These are phyloP conservation scores for Spodoptera picta DNA, from an alignment of 2,888 invertebrate genomes.

Conservation along the genomic window DNA sequence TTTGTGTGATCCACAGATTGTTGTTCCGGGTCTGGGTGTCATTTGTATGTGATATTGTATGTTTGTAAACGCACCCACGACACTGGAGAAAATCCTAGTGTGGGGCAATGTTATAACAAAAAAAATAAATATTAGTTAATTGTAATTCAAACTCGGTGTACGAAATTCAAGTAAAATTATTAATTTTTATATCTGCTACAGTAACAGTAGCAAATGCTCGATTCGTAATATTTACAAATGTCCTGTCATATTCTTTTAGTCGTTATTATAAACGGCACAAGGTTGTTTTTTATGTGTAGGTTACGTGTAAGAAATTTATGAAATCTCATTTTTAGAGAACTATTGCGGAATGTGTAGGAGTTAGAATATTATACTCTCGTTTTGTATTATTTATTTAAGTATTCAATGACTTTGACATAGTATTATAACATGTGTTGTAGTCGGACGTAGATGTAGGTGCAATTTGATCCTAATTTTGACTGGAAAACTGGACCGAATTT, in stretches of 20 bases:
- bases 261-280: slow-evolving; percentile 15
- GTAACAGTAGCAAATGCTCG: neutral
- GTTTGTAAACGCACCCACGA: too few relatives aligned
- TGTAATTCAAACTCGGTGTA: too few relatives aligned
- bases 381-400: slow-evolving; percentile 17
- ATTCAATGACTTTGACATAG: neutral
- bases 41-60: too few relatives aligned
- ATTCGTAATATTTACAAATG: slow-evolving; percentile 19
- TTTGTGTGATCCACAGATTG: too few relatives aligned
- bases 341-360: slow-evolving; percentile 34
- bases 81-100: too few relatives aligned
- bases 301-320: slow-evolving; percentile 31
- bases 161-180: slow-evolving; percentile 6
- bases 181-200: slow-evolving; percentile 5
- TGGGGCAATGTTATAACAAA: too few relatives aligned
- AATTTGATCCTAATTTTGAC: too few relatives aligned
- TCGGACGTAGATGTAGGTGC: too few relatives aligned
- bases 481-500: too few relatives aligned
- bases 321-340: slow-evolving; percentile 32
- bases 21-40: too few relatives aligned
- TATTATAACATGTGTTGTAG: neutral
- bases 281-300: slow-evolving; percentile 16
- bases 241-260: slow-evolving; percentile 8
- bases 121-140: too few relatives aligned
- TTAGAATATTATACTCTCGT: slow-evolving; percentile 18